Evolutionary conservation across 2,113 vertebrate genomes (phyloP).

Genomic region (Sialia sialis): DNA sequence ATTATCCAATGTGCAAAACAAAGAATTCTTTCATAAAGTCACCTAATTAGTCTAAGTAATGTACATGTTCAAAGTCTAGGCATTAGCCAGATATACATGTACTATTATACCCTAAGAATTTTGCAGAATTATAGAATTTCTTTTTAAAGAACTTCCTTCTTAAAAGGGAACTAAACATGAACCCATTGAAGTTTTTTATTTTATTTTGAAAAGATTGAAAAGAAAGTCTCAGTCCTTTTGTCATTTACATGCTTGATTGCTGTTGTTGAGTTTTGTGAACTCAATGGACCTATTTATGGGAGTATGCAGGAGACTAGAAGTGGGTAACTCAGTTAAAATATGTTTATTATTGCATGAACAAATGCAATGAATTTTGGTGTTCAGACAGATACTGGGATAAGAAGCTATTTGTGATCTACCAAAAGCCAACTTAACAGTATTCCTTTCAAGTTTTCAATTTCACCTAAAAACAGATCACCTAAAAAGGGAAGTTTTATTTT

Average conservation of each 20-base stretch:
- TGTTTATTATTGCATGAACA: neutral
- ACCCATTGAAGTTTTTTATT: neutral
- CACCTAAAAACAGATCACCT: neutral
- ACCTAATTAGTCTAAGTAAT: neutral
- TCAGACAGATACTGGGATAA: neutral
- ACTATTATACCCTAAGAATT: neutral
- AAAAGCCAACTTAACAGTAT: neutral
- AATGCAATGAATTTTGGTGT: neutral
- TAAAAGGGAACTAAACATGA: neutral
- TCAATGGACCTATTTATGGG: neutral
- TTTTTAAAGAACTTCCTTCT: neutral
- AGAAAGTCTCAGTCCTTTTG: neutral
- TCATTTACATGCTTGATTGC: neutral
- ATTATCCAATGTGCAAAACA: constrained; percentile 24
- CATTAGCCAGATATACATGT: neutral
- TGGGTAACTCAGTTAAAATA: neutral
- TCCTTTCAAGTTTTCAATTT: neutral
- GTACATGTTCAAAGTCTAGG: neutral
- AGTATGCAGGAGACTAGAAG: neutral
- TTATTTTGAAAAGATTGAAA: neutral
- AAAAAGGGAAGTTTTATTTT: neutral
- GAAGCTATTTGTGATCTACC: neutral
- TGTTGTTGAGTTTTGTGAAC: neutral
- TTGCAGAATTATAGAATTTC: neutral
- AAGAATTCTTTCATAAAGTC: constrained; percentile 37